Base-by-base conservation (phyloP, 2,888 invertebrate species). In the Acleris sparsana region DNA sequence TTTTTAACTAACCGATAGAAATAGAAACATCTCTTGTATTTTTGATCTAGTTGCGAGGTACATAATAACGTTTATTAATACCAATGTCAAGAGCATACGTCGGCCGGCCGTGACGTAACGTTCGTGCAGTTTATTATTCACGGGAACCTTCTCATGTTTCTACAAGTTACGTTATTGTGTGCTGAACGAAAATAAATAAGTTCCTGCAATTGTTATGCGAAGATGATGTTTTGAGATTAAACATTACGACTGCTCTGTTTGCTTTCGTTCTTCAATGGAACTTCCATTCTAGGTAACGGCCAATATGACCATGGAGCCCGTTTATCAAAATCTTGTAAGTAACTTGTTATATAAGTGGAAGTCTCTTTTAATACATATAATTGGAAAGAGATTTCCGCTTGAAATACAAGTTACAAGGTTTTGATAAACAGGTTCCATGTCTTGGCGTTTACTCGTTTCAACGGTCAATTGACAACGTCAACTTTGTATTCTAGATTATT, bases 21-120 rank as follows among this genome's bases (percentile, higher is more conserved):
- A 48, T 62, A 62, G 43, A 53, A 53, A 22, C 51, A 52, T 13
- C 52, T 57, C 16, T 13, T 33, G 3, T 66, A 66, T 62, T 62
- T 66, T 52, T 44, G 52, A 56, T 53, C 55, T 51, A 25, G 51
- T 62, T 57, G 57, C 33, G 25, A 17, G 22, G 56, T 22, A 16
- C 13, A 33, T 57, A 46, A 56, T 61, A 62, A 39, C 20, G 48
- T 53, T 17, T n/a, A 62, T 53, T 56, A 57, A 57, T n/a, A 62
- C 61, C 62, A 66, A 46, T 57, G 66, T 66, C 62, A 62, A 52
- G 61, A 43, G 5, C 61, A 18, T 52, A 65, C 65, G 65, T 65
- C 60, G 29, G 44, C 16, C 60, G 20, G 44, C 11, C 11, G 46
- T 66, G 61, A 62, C 61, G 57, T 66, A 60, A 57, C 20, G 49